Evolutionary conservation across 2,888 invertebrate species (phyloP).

Genomic region (Hyalella azteca): DNA sequence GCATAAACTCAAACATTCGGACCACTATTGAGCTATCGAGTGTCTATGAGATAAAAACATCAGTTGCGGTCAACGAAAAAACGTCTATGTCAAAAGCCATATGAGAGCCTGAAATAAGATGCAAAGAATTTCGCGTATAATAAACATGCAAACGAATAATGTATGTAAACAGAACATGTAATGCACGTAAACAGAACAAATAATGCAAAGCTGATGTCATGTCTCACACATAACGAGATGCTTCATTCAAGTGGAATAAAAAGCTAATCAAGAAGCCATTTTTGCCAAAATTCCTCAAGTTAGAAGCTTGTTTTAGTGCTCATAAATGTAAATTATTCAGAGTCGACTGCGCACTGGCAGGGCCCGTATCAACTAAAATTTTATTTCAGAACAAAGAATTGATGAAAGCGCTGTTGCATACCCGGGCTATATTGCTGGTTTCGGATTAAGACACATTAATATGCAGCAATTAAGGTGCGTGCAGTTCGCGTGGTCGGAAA

Average conservation of each 20-base stretch:
- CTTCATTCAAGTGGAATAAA: background rate
- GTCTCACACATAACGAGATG: background rate
- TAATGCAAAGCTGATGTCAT: too few species aligned
- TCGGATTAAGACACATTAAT: conserved; percentile 14
- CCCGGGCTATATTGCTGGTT: background rate
- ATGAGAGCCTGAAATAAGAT: too few species aligned
- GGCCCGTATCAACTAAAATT: background rate
- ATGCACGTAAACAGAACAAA: too few species aligned
- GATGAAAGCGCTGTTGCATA: background rate
- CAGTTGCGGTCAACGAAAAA: too few species aligned
- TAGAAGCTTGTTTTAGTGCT: conserved; percentile 32
- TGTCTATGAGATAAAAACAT: too few species aligned
- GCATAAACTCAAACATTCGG: too few species aligned
- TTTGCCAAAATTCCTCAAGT: conserved; percentile 9
- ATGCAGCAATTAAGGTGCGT: conserved; percentile 1
- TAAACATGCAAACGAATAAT: too few species aligned
- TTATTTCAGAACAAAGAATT: conserved; percentile 13
- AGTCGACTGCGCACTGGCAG: background rate
- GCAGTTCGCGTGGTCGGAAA: background rate
- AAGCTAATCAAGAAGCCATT: background rate
- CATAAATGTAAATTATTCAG: conserved; percentile 32
- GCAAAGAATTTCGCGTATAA: too few species aligned
- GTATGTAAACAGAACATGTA: too few species aligned
- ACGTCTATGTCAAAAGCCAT: too few species aligned
- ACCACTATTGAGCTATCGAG: too few species aligned